Percentiles rank a stretch among this genome's conserved stretches.
Evolutionary conservation across 2,113 vertebrate genomes (phyloP).

Genomic region (Microcebus murinus): DNA sequence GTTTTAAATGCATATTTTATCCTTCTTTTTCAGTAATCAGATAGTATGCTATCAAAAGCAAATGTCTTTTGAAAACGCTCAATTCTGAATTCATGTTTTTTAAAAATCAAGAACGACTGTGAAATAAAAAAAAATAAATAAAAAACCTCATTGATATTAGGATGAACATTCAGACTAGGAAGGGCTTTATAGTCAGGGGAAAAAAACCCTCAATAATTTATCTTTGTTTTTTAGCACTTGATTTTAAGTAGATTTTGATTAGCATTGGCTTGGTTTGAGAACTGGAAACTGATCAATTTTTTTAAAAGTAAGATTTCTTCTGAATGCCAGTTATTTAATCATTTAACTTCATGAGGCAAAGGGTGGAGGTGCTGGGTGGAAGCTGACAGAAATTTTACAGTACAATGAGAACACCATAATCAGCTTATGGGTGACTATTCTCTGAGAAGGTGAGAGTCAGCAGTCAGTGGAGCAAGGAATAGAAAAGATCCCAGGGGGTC

Average conservation of each 20-base stretch:
- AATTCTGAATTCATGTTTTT: background rate
- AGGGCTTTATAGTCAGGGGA: background rate
- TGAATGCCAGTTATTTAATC: background rate
- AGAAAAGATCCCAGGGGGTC: background rate
- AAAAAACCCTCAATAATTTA: background rate
- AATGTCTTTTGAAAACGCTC: background rate
- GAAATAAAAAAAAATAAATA: background rate
- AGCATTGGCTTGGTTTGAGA: conserved; percentile 14
- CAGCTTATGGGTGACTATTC: background rate
- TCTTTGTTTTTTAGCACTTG: background rate
- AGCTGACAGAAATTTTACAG: background rate
- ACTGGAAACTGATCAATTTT: background rate
- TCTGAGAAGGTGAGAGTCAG: background rate
- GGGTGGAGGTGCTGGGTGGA: background rate
- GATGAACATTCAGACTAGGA: background rate
- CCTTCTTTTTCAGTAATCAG: background rate
- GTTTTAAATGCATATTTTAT: background rate
- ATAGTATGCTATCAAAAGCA: background rate
- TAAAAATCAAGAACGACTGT: background rate
- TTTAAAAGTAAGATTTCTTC: background rate
- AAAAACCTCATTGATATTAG: background rate
- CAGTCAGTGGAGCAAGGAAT: background rate
- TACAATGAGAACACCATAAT: background rate
- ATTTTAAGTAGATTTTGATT: background rate
- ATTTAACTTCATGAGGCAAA: background rate